phyloP scores from a whole-genome alignment of 2,888 invertebrate genomes.

The Drosophila putrida region DNA sequence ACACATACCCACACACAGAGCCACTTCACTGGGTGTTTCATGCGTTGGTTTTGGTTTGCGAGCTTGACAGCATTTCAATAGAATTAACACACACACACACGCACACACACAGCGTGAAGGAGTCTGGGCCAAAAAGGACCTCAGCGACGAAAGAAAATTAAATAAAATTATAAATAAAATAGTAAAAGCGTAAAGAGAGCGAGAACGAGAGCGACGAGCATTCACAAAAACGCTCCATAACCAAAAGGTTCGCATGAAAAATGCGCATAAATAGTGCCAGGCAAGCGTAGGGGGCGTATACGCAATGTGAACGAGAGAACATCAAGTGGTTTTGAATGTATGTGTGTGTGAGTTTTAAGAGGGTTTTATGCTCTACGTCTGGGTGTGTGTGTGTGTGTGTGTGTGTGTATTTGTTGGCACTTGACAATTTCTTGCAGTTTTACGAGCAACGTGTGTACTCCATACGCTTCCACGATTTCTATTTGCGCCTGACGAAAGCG shows the following conservation, averaged over 20 bases:
- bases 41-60: conserved; percentile 76
- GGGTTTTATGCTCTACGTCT: conserved; percentile 33
- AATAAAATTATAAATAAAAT: conserved; percentile 74
- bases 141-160: conserved; percentile 67
- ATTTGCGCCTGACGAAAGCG: conserved; percentile 62
- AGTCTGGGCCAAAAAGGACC: conserved; percentile 29
- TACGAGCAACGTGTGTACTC: conserved; percentile 63
- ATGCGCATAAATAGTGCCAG: conserved; percentile 75
- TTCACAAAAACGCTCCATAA: conserved; percentile 48
- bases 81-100: conserved; percentile 70
- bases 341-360: conserved; percentile 48
- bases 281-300: conserved; percentile 43
- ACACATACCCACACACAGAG: conserved; percentile 16
- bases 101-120: conserved; percentile 51
- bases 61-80: conserved; percentile 83
- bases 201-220: conserved; percentile 31
- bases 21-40: conserved; percentile 71
- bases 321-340: conserved; percentile 41
- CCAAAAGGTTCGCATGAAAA: conserved; percentile 67
- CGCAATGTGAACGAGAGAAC: conserved; percentile 44
- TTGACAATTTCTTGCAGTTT: conserved; percentile 78
- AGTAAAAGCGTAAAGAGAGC: conserved; percentile 42
- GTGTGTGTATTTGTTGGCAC: conserved; percentile 52
- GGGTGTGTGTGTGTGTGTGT: conserved; percentile 25
- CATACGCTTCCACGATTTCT: conserved; percentile 55